These are phyloP conservation scores for Reticulitermes speratus DNA, from an alignment of 1,140 invertebrate genomes.

Conservation along the genomic window DNA sequence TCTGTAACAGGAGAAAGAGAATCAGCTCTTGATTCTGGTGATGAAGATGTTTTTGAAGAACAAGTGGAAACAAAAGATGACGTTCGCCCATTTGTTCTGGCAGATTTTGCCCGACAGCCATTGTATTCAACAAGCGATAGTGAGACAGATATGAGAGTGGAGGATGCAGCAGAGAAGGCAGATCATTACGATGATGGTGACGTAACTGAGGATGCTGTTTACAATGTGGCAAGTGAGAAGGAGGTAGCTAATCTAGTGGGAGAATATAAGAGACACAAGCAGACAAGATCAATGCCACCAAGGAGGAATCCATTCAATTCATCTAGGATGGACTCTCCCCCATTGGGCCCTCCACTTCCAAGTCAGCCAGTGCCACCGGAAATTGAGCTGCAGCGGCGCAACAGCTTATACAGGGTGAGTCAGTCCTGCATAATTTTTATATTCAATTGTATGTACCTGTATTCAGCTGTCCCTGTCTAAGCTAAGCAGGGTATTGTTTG, in stretches of 20 bases:
- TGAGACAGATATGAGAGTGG: conserved; percentile 31
- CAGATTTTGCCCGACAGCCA: conserved; percentile 27
- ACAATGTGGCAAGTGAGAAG: conserved; percentile 51
- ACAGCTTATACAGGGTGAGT: conserved; percentile 75
- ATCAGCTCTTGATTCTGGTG: background rate
- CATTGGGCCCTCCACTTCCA: conserved; percentile 9
- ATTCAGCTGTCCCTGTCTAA: too few species aligned
- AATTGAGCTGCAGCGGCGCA: conserved; percentile 70
- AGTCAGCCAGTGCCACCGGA: conserved; percentile 63
- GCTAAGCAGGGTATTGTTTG: too few species aligned
- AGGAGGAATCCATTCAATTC: conserved; percentile 40
- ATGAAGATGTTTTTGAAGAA: conserved; percentile 27
- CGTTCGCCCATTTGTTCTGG: conserved; percentile 22
- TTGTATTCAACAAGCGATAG: conserved; percentile 13
- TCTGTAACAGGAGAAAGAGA: background rate
- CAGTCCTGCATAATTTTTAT: background rate
- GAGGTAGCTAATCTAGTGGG: conserved; percentile 56
- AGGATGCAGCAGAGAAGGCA: background rate
- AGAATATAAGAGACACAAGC: conserved; percentile 62
- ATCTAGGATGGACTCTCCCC: conserved; percentile 27
- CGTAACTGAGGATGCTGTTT: conserved; percentile 42
- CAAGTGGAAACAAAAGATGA: background rate
- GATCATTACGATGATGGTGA: background rate
- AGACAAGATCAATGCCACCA: conserved; percentile 55
- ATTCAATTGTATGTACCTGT: too few species aligned